Evolutionary conservation across 2,113 vertebrate genomes (phyloP).

Genomic region (Vimba vimba): DNA sequence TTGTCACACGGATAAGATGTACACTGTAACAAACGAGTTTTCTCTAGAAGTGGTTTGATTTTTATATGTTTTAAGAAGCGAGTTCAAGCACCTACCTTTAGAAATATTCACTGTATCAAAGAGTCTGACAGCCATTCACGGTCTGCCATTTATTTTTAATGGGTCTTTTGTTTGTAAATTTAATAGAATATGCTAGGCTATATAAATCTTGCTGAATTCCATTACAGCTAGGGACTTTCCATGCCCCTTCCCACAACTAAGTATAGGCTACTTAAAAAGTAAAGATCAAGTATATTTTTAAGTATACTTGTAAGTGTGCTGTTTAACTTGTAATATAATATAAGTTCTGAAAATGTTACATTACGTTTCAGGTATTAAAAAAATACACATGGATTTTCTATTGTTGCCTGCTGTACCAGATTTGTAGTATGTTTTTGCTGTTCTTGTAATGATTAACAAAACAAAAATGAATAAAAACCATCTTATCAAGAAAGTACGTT

Average conservation of each 20-base stretch:
- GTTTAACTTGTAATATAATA: too few relatives aligned
- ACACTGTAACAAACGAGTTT: not conserved
- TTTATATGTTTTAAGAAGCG: too few relatives aligned
- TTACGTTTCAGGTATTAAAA: not conserved
- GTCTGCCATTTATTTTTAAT: not conserved
- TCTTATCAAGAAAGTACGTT: too few relatives aligned
- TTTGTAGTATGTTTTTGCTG: not conserved
- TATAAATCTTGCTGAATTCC: not conserved
- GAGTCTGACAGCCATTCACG: not conserved
- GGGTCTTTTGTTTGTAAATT: not conserved
- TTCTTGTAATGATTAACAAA: not conserved
- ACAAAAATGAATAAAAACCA: not conserved
- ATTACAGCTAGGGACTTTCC: not conserved
- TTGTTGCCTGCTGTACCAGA: not conserved
- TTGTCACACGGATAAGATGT: not conserved
- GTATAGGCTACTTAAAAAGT: too few relatives aligned
- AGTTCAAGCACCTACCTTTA: not conserved
- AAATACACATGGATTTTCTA: not conserved
- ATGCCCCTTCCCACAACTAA: too few relatives aligned
- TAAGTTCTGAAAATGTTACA: not conserved
- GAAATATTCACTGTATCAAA: not conserved
- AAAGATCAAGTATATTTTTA: too few relatives aligned
- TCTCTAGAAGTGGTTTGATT: not conserved
- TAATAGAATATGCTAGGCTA: not conserved
- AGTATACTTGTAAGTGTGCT: too few relatives aligned